These are phyloP conservation scores for human DNA, from an alignment of 2,113 vertebrate species.

Conservation along the genomic window DNA sequence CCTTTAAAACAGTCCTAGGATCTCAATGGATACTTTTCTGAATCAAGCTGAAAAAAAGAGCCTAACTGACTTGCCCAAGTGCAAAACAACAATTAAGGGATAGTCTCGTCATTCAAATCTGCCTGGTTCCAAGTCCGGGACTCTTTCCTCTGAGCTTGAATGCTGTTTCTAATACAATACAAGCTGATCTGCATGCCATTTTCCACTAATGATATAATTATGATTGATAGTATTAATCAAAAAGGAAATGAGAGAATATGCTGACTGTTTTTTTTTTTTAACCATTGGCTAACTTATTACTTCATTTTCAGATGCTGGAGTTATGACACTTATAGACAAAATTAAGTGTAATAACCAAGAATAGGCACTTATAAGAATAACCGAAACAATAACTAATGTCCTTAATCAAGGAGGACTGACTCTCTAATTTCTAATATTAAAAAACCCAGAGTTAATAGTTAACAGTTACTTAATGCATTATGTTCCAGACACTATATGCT, in stretches of 20 bases:
- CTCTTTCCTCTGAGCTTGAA: neutral
- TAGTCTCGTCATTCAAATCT: neutral
- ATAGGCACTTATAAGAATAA: neutral
- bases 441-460: neutral
- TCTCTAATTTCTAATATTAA: slow-evolving; percentile 2
- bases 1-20: neutral
- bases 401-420: neutral
- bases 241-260: neutral
- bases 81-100: neutral
- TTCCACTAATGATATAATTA: neutral
- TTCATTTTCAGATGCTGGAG: slow-evolving; percentile 40
- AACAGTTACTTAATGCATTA: neutral
- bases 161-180: neutral
- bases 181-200: neutral
- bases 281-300: neutral
- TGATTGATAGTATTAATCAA: slow-evolving; percentile 26
- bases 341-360: slow-evolving; percentile 11
- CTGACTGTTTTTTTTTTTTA: neutral
- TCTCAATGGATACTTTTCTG: neutral
- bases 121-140: rapidly evolving
- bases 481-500: neutral
- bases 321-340: neutral
- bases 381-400: neutral
- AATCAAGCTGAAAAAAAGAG: neutral
- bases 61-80: neutral